Conservation (phyloP, 2,888 invertebrate species). For the Elgonia sp. region DNA sequence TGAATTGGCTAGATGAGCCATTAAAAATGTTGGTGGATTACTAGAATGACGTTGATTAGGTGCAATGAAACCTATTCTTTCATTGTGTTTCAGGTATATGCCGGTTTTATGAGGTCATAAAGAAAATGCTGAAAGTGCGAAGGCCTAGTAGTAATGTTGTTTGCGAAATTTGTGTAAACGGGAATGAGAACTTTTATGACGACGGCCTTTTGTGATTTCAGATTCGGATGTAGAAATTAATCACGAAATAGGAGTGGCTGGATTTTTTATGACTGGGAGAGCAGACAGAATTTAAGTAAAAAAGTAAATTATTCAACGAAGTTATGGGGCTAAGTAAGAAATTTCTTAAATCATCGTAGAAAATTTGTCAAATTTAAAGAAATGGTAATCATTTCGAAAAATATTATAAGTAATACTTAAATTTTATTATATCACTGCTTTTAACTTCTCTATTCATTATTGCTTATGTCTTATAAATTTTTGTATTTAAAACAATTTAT, state of each 20-base stretch:
- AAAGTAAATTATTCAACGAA: not conserved
- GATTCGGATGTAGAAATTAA: slow-evolving; percentile 3
- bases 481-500: no score
- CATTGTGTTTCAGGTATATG: slow-evolving; percentile 38
- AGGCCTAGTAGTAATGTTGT: slow-evolving; percentile 41
- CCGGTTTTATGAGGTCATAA: slow-evolving; percentile 51
- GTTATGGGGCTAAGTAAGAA: no score
- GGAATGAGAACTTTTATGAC: slow-evolving; percentile 26
- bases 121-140: slow-evolving; percentile 52
- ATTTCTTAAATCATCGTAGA: no score
- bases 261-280: no score
- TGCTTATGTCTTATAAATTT: no score
- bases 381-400: no score
- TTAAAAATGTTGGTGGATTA: slow-evolving; percentile 64
- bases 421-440: no score
- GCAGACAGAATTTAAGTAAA: no score
- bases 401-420: no score
- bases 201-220: slow-evolving; percentile 36
- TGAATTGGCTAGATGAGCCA: slow-evolving; percentile 54
- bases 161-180: slow-evolving; percentile 50
- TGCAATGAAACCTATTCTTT: slow-evolving; percentile 60
- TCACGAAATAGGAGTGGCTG: not conserved
- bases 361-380: no score
- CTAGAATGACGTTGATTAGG: slow-evolving; percentile 64
- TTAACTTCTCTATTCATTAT: no score